Percentiles rank a stretch among this genome's conserved stretches.
These are phyloP conservation scores for Chirona hameri DNA, from an alignment of 2,888 invertebrate species.

Conservation along the genomic window DNA sequence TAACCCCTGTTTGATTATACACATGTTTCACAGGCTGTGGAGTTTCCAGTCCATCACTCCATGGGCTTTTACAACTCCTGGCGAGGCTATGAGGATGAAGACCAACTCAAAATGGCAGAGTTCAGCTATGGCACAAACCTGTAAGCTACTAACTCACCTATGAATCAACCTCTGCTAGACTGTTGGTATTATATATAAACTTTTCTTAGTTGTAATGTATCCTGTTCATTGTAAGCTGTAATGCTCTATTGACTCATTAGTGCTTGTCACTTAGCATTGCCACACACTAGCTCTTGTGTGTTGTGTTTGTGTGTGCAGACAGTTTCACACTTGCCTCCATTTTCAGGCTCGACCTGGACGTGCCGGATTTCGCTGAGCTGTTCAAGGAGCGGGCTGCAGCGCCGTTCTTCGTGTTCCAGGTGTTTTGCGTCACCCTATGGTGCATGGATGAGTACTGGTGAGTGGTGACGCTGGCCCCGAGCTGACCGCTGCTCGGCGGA, in stretches of 20 bases:
- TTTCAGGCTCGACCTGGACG: constrained; percentile 63
- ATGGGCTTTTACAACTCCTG: constrained; percentile 72
- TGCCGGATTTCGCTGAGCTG: constrained; percentile 93
- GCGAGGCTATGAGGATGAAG: constrained; percentile 83
- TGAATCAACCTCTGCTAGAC: too few relatives aligned
- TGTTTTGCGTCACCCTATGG: constrained; percentile 98
- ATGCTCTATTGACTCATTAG: too few relatives aligned
- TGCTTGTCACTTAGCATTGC: too few relatives aligned
- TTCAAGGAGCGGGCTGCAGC: constrained; percentile 98
- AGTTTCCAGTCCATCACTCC: constrained; percentile 74
- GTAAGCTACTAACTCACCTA: constrained; percentile 52
- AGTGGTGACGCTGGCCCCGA: constrained; percentile 44
- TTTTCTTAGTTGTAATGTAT: too few relatives aligned
- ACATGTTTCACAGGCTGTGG: constrained; percentile 54
- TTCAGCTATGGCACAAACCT: constrained; percentile 85
- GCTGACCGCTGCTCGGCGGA: too few relatives aligned
- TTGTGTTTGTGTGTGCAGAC: too few relatives aligned
- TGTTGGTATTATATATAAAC: too few relatives aligned
- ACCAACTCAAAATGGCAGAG: constrained; percentile 68
- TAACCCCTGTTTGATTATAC: too few relatives aligned
- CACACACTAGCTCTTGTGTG: too few relatives aligned
- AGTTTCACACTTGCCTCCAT: neutral
- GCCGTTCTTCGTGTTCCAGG: constrained; percentile 99
- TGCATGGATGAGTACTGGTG: constrained; percentile 96
- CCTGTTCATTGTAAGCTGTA: too few relatives aligned